Base-by-base conservation (phyloP, 2,888 invertebrate species). In the Pseudanteris insignis region DNA sequence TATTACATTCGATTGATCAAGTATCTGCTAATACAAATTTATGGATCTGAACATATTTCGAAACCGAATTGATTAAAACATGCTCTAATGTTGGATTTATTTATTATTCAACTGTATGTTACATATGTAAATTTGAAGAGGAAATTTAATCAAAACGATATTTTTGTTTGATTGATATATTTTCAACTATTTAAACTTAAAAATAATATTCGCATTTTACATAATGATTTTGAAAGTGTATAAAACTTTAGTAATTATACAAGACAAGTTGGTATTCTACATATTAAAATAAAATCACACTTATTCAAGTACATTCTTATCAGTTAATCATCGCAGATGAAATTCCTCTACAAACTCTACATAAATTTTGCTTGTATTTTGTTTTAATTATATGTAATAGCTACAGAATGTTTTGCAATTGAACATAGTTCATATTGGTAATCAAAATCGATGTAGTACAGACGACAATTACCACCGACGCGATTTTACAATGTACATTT, bases 241-340 rank as follows among this genome's bases (percentile, higher is more conserved):
- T 54, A 60, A 60, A 60, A 54, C 33, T 53, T 60, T 44, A 47
- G 43, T 60, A 60, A 60, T 60, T 60, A 60, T 60, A 60, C 48
- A 54, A 60, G 53, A 48, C 41, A 47, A 38, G 43, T 53, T 51
- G 38, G 18, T 59, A 46, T 60, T 60, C 54, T 60, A 60, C 54
- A 54, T 54, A 59, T 60, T 54, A 60, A 60, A 60, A 54, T 60
- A 60, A 60, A 60, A 60, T 54, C 60, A 54, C 60, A 60, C 60
- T 60, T 60, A 60, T 54, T 33, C 60, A 54, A 54, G 48, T 60
- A 60, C 53, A 60, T 60, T 54, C 41, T 60, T 54, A 60, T 54
- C 50, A 38, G 32, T 37, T 41, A 48, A 60, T 60, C 53, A 48
- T 54, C 60, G 60, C 53, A 43, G 48, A 48, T 53, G 53, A 47